phyloP scores from a whole-genome alignment of 2,888 invertebrate genomes.

The Incurvaria masculella region DNA sequence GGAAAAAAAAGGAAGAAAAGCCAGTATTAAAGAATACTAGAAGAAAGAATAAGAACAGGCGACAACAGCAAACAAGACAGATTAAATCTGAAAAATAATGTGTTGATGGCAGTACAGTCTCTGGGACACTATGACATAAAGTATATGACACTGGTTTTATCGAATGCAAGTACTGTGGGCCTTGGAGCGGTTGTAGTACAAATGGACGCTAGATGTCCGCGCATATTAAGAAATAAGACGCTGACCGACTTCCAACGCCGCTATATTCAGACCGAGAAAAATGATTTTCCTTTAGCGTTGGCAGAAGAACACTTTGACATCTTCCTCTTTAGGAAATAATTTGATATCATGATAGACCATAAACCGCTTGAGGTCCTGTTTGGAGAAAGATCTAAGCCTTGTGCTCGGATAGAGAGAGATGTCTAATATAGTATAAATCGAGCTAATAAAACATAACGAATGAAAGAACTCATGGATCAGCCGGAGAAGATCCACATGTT shows the following conservation, averaged over 20 bases:
- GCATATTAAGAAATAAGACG: constrained; percentile 28
- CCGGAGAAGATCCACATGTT: not conserved
- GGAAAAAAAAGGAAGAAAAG: too few relatives aligned
- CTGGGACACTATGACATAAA: too few relatives aligned
- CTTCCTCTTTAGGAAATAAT: constrained; percentile 28
- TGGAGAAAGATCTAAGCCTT: constrained; percentile 12
- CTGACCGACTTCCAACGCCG: constrained; percentile 22
- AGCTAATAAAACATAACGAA: constrained; percentile 21
- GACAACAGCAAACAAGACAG: too few relatives aligned
- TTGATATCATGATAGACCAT: constrained; percentile 18
- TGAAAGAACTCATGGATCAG: constrained; percentile 9
- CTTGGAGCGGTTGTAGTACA: constrained; percentile 24
- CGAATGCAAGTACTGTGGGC: constrained; percentile 24
- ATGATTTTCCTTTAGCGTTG: constrained; percentile 6
- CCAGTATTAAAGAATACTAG: too few relatives aligned
- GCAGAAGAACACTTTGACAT: constrained; percentile 28
- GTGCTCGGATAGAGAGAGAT: constrained; percentile 16
- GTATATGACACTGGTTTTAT: constrained; percentile 23
- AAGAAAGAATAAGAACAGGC: too few relatives aligned
- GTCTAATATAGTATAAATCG: constrained; percentile 11
- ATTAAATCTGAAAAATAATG: too few relatives aligned
- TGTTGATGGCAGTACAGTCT: too few relatives aligned
- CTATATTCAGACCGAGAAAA: constrained; percentile 23
- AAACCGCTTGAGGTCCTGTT: constrained; percentile 23
- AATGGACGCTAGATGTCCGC: constrained; percentile 11